Base-by-base conservation (phyloP, 2,797 vertebrate genomes). In the Spinus pinus region DNA sequence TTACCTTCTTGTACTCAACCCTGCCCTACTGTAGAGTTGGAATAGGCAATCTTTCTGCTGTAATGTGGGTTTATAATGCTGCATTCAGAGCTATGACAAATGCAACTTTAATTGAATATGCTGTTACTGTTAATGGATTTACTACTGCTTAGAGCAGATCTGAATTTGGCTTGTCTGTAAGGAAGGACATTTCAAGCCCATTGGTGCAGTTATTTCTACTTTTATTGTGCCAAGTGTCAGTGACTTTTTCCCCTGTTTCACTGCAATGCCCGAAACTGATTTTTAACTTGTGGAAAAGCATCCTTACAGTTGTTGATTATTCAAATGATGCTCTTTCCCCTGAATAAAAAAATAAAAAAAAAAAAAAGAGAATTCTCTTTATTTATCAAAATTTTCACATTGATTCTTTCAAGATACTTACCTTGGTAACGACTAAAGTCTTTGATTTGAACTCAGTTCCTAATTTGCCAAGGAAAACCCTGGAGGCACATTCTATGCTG, bases 61-160 rank as follows among this genome's bases (percentile, higher is more conserved):
- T 93, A 72, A 39, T 75, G 51, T 75, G 77, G 46, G 22, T 33
- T 93, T 81, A 51, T 88, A 86, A 75, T 81, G 74, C 44, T 93
- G 39, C 39, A 44, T 72, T 91, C 64, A 81, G 73, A 56, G 78
- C 70, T 90, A 62, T 53, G 64, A 88, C 51, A 95, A 92, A 95
- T 92, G 58, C 44, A 90, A 79, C 35, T 88, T 94, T 86, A 94
- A 90, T 70, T 92, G 79, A 92, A 86, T 90, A 80, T 82, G 64
- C 41, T 77, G 24, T 82, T 86, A 41, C 49, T 72, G 44, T 80
- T 93, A 95, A 85, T 92, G 86, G 83, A 90, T 81, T 94, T 94
- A 88, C 58, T 79, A 19, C 71, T 64, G 44, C 81, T 87, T 80
- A 73, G 14, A 64, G 25, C 17, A 85, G 49, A 64, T 53, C 27